A percentile compares a stretch with the other conserved stretches of the same genome.
Conservation (phyloP, 2,797 vertebrate genomes). For the Pangasius djambal region DNA sequence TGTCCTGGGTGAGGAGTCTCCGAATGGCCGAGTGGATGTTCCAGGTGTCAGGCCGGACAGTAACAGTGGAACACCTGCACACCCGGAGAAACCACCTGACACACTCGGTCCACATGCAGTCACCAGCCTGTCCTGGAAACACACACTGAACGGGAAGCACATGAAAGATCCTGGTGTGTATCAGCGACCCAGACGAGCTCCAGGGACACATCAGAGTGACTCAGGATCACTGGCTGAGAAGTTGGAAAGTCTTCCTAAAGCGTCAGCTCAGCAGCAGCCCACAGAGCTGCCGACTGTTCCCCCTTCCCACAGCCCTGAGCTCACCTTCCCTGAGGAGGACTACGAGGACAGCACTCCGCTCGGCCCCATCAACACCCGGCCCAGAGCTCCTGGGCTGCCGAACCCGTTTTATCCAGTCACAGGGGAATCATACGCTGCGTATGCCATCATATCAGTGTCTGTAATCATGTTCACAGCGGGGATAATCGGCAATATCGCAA, state of each 20-base stretch:
- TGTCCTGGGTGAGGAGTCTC: background rate
- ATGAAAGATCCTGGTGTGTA: background rate
- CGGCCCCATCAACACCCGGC: slow-evolving; percentile 61
- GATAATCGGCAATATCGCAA: slow-evolving; percentile 89
- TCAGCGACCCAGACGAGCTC: slow-evolving; percentile 28
- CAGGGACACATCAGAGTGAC: background rate
- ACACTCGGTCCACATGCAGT: background rate
- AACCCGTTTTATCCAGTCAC: slow-evolving; percentile 94
- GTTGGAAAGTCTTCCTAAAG: slow-evolving; percentile 51
- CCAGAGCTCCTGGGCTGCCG: slow-evolving; percentile 70
- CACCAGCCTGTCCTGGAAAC: background rate
- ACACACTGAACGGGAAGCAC: background rate
- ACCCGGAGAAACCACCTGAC: background rate
- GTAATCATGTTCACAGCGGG: slow-evolving; percentile 87
- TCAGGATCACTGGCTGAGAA: slow-evolving; percentile 4
- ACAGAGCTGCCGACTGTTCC: slow-evolving; percentile 47
- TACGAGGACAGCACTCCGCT: slow-evolving; percentile 64
- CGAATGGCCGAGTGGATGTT: background rate
- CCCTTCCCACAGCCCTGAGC: slow-evolving; percentile 61
- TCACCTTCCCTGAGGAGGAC: slow-evolving; percentile 58
- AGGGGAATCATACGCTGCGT: slow-evolving; percentile 86
- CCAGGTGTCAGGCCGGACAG: background rate
- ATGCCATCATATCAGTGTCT: slow-evolving; percentile 82
- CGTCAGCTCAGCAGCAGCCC: slow-evolving; percentile 69
- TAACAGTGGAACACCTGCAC: background rate